Evolutionary conservation across 2,888 invertebrate species (phyloP).

Genomic region (Cosmopolites sordidus): DNA sequence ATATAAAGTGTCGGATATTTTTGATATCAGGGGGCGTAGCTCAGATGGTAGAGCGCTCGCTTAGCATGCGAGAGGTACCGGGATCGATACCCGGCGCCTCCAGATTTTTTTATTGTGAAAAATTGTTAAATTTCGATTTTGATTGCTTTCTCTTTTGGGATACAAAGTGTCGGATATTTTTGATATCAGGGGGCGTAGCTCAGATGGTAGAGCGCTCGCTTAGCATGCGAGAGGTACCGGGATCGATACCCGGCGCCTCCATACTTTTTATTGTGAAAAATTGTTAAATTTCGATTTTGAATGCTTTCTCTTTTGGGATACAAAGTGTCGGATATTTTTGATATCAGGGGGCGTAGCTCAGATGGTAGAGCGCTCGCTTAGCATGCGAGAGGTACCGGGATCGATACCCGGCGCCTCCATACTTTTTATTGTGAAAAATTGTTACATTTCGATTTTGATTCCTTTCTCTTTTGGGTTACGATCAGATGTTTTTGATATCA

Average conservation of each 20-base stretch:
- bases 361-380: constrained; percentile 46
- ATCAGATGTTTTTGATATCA: too few species aligned
- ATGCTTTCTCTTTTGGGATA: too few species aligned
- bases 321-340: too few species aligned
- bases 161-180: too few species aligned
- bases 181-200: constrained; percentile 41
- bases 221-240: constrained; percentile 48
- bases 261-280: too few species aligned
- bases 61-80: constrained; percentile 48
- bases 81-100: constrained; percentile 47
- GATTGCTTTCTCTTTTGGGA: too few species aligned
- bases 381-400: constrained; percentile 47
- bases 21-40: constrained; percentile 40
- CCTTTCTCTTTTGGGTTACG: too few species aligned
- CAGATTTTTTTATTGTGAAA: constrained; percentile 33
- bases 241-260: constrained; percentile 47
- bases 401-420: constrained; percentile 47
- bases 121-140: too few species aligned
- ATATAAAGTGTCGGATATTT: too few species aligned
- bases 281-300: too few species aligned
- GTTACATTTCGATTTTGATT: too few species aligned
- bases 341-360: constrained; percentile 43
- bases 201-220: constrained; percentile 46
- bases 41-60: constrained; percentile 46
- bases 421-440: too few species aligned